phyloP scores from a whole-genome alignment of 2,113 vertebrate genomes.

The Gobio gobio region DNA sequence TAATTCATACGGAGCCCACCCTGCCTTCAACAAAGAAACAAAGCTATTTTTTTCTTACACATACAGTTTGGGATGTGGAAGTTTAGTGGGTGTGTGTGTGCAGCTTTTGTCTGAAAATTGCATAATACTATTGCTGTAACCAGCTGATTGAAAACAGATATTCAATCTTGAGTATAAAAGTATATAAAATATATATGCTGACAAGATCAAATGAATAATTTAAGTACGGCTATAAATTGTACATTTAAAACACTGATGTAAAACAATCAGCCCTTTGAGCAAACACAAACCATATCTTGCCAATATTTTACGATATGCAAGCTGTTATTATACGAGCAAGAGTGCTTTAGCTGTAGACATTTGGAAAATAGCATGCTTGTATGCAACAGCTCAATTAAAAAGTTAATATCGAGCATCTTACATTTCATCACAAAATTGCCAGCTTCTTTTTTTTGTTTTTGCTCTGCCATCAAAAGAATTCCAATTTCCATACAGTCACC shows the following conservation, averaged over 20 bases:
- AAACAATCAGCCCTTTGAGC: not conserved
- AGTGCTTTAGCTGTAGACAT: not conserved
- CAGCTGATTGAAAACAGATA: not conserved
- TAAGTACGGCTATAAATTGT: not conserved
- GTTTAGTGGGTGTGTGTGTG: not conserved
- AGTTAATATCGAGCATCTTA: not conserved
- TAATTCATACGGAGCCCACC: slow-evolving; percentile 25
- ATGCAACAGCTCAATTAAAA: not conserved
- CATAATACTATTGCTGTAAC: not conserved
- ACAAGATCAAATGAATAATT: not conserved
- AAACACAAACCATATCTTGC: not conserved
- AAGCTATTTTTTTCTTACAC: slow-evolving; percentile 19
- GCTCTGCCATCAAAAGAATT: not conserved
- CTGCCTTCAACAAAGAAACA: slow-evolving; percentile 19
- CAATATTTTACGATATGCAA: not conserved
- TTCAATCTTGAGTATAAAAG: not conserved
- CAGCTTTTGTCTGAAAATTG: not conserved
- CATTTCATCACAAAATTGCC: not conserved
- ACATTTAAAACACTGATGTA: not conserved
- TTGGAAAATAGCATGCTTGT: not conserved
- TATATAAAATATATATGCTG: not conserved
- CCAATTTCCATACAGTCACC: not conserved
- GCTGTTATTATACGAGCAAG: not conserved
- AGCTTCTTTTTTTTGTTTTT: not conserved
- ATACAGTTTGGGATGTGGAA: not conserved